Evolutionary conservation across 2,888 invertebrate species (phyloP), one percentile per base, ranked within the genome.

Genomic region (Protophormia terraenovae): DNA sequence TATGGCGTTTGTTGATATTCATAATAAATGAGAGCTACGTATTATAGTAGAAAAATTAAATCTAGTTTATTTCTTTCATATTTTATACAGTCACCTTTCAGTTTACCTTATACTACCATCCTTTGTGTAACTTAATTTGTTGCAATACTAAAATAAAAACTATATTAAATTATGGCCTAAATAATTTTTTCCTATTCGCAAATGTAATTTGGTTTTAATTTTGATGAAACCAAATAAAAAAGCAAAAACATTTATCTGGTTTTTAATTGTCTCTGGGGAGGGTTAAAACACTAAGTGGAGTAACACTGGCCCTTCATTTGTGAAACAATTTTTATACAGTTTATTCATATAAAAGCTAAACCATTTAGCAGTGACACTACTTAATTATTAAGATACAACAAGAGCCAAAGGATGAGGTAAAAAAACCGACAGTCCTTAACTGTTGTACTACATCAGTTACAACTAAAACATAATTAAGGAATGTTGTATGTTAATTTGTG

Each of bases 331-430:
- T 62, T 64, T 53, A 50, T 16, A 29, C 19, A 58, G 22, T 62
- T n/a, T 73, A 19, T 45, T 29, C 64, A 14, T 24, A 12, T 55
- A 64, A 77, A 72, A n/a, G n/a, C n/a, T 78, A 72, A 66, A 47
- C 58, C 60, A 69, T 53, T 75, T 75, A 67, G 75, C 58, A 62
- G 38, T 29, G 45, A 73, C 64, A 47, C 55, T 55, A 35, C 35
- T 79, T 75, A 64, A 73, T 73, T 73, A 79, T 83, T 55, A 67
- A 35, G 50, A 62, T 50, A 53, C 24, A 29, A n/a, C 38, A 1
- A 12, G 16, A 19, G n/a, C n/a, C n/a, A 16, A 66, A 72, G 45
- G 45, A n/a, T 22, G 19, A 22, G 24, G 10, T 53, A 60, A 71
- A 62, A 14, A 19, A 38, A 29, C 29, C 1, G 47, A 16, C 29